Evolutionary conservation across 1,140 invertebrate genomes (phyloP), one percentile per base, ranked within the genome.

Genomic region (Ruditapes philippinarum): DNA sequence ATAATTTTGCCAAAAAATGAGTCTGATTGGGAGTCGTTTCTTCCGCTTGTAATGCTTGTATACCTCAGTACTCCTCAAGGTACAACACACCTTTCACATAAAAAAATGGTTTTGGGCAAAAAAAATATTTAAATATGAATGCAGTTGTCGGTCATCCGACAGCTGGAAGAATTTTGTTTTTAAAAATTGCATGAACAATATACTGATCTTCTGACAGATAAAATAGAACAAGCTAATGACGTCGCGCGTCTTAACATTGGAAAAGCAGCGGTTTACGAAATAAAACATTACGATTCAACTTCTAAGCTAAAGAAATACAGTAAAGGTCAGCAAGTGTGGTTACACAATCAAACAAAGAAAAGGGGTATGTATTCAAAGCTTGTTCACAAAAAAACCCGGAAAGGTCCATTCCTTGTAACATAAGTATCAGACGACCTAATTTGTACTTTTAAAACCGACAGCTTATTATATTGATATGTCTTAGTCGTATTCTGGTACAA

Each of bases 391-490:
- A n/a, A 79, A 28, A 57, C 31, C 36, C 57, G 76, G 76, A 79
- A 54, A 33, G 76, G 76, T 36, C 76, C 76, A 1, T 57, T 19
- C 57, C 9, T 79, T 79, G 25, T 51, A 12, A 54, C 76, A 5
- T 28, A 33, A 17, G 33, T n/a, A 3, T n/a, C 62, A n/a, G 54
- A 81, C 28, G 79, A 81, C 14, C 25, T 81, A 38, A 42, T 81
- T 33, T 81, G 79, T 42, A 11, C 5, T 1, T 33, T 81, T 11
- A 81, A 40, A 62, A 40, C 51, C 79, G 9, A 60, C 38, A n/a
- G 79, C 79, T 40, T 38, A 22, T 40, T 57, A 81, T 81, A 38
- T 81, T 9, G 51, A 81, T 14, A 60, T 54, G 54, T n/a, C 38
- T 31, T 70, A 33, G 65, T 12, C 65, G 5, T 70, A 70, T 17